A percentile compares a stretch with the other conserved stretches of the same genome.
Conservation (phyloP, 1,140 invertebrate genomes). For the Cotesia vestalis region DNA sequence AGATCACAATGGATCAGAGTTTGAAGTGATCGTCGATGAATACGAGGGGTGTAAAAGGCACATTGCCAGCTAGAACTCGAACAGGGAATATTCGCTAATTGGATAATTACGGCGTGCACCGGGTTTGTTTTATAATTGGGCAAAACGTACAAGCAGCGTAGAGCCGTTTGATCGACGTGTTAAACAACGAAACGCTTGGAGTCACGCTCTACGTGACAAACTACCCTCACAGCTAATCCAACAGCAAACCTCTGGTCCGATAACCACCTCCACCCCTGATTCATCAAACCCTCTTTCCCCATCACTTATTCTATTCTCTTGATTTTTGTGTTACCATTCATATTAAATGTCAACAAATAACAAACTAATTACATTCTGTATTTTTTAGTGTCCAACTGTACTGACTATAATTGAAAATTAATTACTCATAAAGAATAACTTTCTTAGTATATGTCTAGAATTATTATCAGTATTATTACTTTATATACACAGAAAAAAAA, state of each 20-base stretch:
- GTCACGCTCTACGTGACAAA: slow-evolving; percentile 66
- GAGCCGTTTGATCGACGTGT: slow-evolving; percentile 56
- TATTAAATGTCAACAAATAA: too few relatives aligned
- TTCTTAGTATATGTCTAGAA: not conserved
- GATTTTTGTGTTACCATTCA: not conserved
- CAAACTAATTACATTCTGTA: too few relatives aligned
- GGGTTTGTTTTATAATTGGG: slow-evolving; percentile 67
- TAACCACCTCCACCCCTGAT: slow-evolving; percentile 27
- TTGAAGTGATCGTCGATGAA: slow-evolving; percentile 22
- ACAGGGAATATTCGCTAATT: slow-evolving; percentile 61
- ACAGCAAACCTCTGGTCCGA: slow-evolving; percentile 30
- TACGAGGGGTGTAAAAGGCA: slow-evolving; percentile 32
- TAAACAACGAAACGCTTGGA: slow-evolving; percentile 64
- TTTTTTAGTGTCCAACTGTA: too few relatives aligned
- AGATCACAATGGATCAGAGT: slow-evolving; percentile 22
- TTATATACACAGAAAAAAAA: not conserved
- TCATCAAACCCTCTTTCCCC: not conserved
- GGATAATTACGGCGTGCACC: slow-evolving; percentile 65
- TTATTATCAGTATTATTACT: not conserved
- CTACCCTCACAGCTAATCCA: slow-evolving; percentile 63
- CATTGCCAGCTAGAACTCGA: slow-evolving; percentile 29
- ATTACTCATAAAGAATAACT: not conserved
- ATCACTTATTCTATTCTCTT: slow-evolving; percentile 5
- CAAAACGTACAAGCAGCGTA: slow-evolving; percentile 51
- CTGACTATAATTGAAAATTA: not conserved